phyloP scores from a whole-genome alignment of 2,888 invertebrate genomes.

The Magallana nippona region DNA sequence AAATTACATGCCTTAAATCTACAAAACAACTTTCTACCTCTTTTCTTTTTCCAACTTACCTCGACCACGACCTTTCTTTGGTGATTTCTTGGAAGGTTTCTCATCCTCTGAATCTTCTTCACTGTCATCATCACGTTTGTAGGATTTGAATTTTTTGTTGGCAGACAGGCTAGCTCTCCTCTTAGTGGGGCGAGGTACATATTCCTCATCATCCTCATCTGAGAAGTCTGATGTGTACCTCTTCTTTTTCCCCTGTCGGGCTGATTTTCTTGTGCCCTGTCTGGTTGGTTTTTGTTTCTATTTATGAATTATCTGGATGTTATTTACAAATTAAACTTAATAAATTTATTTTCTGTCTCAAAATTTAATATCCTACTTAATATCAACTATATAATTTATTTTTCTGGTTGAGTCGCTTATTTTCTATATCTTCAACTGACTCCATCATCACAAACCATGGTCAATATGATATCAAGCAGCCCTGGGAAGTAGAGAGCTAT shows the following conservation, averaged over 20 bases:
- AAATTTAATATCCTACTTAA: no score
- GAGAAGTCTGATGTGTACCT: constrained; percentile 54
- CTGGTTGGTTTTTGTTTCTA: constrained; percentile 25
- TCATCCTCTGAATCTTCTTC: constrained; percentile 36
- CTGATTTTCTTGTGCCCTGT: constrained; percentile 49
- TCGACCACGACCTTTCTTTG: constrained; percentile 47
- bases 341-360: no score
- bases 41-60: not conserved
- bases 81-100: constrained; percentile 30
- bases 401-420: no score
- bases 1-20: no score
- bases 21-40: no score
- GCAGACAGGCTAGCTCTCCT: constrained; percentile 63
- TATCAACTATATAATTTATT: no score
- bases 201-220: constrained; percentile 64
- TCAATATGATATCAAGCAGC: no score
- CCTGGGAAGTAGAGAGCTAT: no score
- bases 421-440: no score
- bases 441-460: no score
- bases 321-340: no score
- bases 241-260: constrained; percentile 54
- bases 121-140: constrained; percentile 48
- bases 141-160: constrained; percentile 50
- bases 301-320: not conserved
- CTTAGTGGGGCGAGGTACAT: constrained; percentile 69